Base-by-base conservation (phyloP, 2,888 invertebrate species). In the Piscicola geometra region DNA sequence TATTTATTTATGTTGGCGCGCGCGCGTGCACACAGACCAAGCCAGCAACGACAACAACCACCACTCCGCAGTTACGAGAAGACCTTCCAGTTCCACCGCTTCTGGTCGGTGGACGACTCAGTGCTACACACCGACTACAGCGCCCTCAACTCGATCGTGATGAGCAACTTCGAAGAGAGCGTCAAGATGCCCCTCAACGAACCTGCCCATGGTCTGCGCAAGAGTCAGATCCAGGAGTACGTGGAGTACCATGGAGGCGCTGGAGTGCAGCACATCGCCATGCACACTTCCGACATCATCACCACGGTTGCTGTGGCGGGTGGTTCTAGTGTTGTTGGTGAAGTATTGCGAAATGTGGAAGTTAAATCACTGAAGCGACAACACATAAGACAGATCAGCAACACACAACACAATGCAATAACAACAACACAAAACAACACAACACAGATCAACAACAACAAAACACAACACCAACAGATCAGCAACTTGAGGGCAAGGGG, bases 181-280 rank as follows among this genome's bases (percentile, higher is more conserved):
- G 91, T 99, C 5, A 95, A 94, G 89, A 89, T 99, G 90, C 98
- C 98, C 12, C 93, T 99, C 82, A 99, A 99, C 85, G 99, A 99
- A 85, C 98, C 98, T 1, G 99, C 98, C 0, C 86, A 89, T 0
- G 97, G 96, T 1, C 93, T 93, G 85, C 92, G 91, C 87, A 95
- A 93, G 86, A 97, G 96, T 79, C 99, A 99, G 88, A 98, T 99
- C 80, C 92, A 96, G 86, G 99, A 99, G 86, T 99, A 93, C 84
- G 95, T 98, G 64, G 97, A 99, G 82, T 99, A 96, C 85, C 95
- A 98, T 83, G 98, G 97, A 0, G 95, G 96, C 0, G 92, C 95
- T 1, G 99, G 99, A 0, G 95, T 98, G 0, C 99, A 99, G 86
- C 99, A 99, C 83, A 94, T 99, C 81, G 98, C 98, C 1, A 88